Evolutionary conservation across 2,888 invertebrate genomes (phyloP), one percentile per base, ranked within the genome.

Genomic region (Limnephilus auricula): DNA sequence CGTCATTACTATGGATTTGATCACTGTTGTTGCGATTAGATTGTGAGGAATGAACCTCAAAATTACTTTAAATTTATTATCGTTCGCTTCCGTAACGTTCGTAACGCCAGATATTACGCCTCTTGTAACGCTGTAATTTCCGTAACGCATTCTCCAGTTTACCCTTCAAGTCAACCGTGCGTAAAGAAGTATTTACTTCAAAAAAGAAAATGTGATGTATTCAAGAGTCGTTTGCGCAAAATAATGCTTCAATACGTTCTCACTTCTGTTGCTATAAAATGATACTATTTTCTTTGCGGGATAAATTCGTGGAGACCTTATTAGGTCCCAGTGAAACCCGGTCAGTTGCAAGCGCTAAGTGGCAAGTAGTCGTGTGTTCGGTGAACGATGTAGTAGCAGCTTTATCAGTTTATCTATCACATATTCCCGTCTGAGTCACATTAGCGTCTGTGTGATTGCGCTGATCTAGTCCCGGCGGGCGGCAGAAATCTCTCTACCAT

Each of bases 331-430:
- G 65, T 9, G 25, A 65, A 65, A 65, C n/a, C 65, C 65, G 25
- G 65, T 65, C 65, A 65, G 65, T 65, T 0, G 40, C 2, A 37
- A 40, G 40, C 13, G 65, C 25, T 18, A 65, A 50, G 50, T 50
- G 25, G 65, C 25, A 65, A 65, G 65, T 1, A 65, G 65, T 65
- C 65, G 25, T 9, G 25, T 65, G 25, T 65, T 65, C n/a, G 25
- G 25, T 25, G 65, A 25, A 65, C 25, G 25, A 25, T 65, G n/a
- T 25, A 65, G n/a, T 25, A 65, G 25, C 25, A 5, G 65, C 65
- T 18, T 37, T 85, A 40, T 85, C 84, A 34, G 84, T n/a, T 37
- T 82, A 85, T 85, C 84, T 45, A 85, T 85, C 45, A n/a, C 9
- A 65, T 40, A 85, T 84, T 32, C 37, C 37, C 37, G 37, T 12